A percentile compares a stretch with the other conserved stretches of the same genome.
These are phyloP conservation scores for Drosophila multiciliata DNA, from an alignment of 2,888 invertebrate genomes.

Conservation along the genomic window DNA sequence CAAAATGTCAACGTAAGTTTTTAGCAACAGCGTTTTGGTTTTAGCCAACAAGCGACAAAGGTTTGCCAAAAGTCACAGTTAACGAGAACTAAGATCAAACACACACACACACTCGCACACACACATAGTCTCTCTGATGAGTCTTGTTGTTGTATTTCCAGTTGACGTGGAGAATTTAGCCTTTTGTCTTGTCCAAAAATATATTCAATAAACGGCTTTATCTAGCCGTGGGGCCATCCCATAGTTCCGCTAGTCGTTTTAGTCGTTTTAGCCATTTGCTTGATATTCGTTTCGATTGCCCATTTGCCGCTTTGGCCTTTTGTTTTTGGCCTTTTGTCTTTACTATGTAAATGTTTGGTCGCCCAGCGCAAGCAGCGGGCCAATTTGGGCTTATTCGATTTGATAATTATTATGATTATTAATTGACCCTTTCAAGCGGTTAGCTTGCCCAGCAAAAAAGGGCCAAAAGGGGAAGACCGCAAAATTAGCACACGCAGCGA, in stretches of 20 bases:
- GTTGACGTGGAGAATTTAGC: constrained; percentile 9
- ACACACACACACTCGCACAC: neutral
- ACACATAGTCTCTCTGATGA: neutral
- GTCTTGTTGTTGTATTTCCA: constrained; percentile 19
- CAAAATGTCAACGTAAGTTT: constrained; percentile 52
- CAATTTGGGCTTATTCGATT: constrained; percentile 8
- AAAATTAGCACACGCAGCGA: constrained; percentile 21
- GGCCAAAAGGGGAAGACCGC: neutral
- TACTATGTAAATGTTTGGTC: constrained; percentile 22
- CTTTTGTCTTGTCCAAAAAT: constrained; percentile 37
- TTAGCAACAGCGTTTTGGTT: neutral
- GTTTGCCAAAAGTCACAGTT: constrained; percentile 27
- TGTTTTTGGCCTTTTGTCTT: neutral
- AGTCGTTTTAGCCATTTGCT: neutral
- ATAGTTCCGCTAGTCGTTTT: constrained; percentile 40
- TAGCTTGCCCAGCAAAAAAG: neutral
- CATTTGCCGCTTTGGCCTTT: constrained; percentile 30
- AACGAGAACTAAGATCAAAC: constrained; percentile 4
- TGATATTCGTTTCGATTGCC: constrained; percentile 28
- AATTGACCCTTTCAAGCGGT: constrained; percentile 20
- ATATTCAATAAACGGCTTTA: constrained; percentile 20
- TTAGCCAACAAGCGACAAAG: constrained; percentile 3
- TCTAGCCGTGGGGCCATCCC: constrained; percentile 11
- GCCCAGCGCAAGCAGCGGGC: constrained; percentile 16
- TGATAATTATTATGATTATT: neutral